A percentile compares a stretch with the other conserved stretches of the same genome.
phyloP scores from a whole-genome alignment of 2,797 vertebrate genomes.

The Molossus molossus region DNA sequence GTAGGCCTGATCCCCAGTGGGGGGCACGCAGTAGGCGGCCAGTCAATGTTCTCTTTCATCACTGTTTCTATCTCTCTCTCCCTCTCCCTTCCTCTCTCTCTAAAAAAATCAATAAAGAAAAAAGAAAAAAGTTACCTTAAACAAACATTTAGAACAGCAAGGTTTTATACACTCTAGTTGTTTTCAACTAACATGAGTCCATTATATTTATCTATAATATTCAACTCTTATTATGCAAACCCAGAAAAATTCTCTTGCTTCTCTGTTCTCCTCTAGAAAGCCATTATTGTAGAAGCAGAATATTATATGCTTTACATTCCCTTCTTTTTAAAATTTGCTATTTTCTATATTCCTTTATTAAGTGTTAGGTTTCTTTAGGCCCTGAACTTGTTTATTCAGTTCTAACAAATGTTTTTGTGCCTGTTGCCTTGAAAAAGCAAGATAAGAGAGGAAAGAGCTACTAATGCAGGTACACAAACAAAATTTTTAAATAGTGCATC shows the following conservation, averaged over 20 bases:
- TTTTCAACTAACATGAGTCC: constrained; percentile 29
- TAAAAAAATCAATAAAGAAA: too few species aligned
- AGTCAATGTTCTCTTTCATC: too few species aligned
- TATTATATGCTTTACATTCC: not conserved
- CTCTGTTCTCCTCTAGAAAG: not conserved
- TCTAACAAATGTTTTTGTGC: constrained; percentile 47
- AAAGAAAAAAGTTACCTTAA: too few species aligned
- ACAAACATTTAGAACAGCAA: not conserved
- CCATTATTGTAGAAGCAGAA: constrained; percentile 24
- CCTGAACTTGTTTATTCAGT: not conserved
- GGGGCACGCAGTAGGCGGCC: too few species aligned
- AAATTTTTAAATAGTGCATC: constrained; percentile 25
- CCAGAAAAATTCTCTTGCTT: not conserved
- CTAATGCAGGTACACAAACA: constrained; percentile 4
- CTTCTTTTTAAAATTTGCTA: not conserved
- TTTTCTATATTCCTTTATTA: constrained; percentile 3
- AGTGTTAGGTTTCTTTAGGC: constrained; percentile 27
- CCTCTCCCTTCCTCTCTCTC: too few species aligned
- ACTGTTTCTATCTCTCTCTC: too few species aligned
- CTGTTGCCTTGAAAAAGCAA: constrained; percentile 67
- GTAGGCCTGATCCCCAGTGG: too few species aligned
- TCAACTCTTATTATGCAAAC: constrained; percentile 21
- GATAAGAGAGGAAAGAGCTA: not conserved
- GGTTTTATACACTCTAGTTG: constrained; percentile 3
- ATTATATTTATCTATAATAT: constrained; percentile 32